Percentiles rank a stretch among this genome's conserved stretches.
These are phyloP conservation scores for Chelmon rostratus DNA, from an alignment of 2,797 vertebrate species.

Conservation along the genomic window DNA sequence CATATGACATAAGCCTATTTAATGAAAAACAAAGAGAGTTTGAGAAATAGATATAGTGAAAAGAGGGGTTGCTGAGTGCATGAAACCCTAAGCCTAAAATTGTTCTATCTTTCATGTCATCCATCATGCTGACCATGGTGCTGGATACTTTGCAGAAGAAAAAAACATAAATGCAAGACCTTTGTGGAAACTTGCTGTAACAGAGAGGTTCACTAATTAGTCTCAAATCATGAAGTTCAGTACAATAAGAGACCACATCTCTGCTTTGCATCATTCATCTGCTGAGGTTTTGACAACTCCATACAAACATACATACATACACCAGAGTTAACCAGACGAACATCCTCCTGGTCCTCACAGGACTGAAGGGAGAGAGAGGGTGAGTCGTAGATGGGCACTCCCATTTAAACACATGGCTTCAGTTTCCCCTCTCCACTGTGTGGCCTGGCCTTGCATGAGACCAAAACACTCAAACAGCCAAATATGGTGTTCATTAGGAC, in stretches of 20 bases:
- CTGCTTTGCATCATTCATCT: slow-evolving; percentile 50
- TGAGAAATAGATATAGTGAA: slow-evolving; percentile 8
- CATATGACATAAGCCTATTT: slow-evolving; percentile 6
- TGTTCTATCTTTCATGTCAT: slow-evolving; percentile 2
- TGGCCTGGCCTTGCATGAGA: slow-evolving; percentile 68
- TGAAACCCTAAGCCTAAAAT: neutral
- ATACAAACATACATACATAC: slow-evolving; percentile 27
- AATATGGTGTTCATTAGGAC: slow-evolving; percentile 82
- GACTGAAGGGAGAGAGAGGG: slow-evolving; percentile 42
- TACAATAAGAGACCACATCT: slow-evolving; percentile 40
- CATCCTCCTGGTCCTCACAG: slow-evolving; percentile 47
- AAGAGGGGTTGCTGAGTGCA: slow-evolving; percentile 3
- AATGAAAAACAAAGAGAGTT: neutral
- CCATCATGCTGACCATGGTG: slow-evolving; percentile 25
- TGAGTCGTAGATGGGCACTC: slow-evolving; percentile 62
- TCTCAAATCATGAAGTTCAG: slow-evolving; percentile 36
- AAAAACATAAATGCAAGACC: slow-evolving; percentile 14
- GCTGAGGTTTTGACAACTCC: slow-evolving; percentile 35
- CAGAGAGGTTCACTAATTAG: slow-evolving; percentile 41
- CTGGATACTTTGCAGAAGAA: slow-evolving; percentile 9
- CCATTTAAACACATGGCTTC: slow-evolving; percentile 75
- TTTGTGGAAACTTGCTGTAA: slow-evolving; percentile 32
- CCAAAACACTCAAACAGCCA: slow-evolving; percentile 77
- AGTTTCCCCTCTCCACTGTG: slow-evolving; percentile 72
- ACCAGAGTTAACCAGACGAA: slow-evolving; percentile 57